Conservation (phyloP, 2,113 vertebrate genomes). For the Pyxicephalus adspersus region DNA sequence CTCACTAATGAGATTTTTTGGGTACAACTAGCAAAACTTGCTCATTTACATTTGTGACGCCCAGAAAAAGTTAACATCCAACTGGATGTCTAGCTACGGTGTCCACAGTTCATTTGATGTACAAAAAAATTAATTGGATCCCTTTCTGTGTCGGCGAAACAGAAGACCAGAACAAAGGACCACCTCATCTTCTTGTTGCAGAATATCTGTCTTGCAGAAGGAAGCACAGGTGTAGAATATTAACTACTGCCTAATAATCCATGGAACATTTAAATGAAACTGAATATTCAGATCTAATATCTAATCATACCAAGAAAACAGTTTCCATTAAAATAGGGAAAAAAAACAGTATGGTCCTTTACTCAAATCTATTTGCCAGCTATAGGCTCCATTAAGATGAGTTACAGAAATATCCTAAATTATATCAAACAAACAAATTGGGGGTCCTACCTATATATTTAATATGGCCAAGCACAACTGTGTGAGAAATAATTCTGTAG, state of each 20-base stretch:
- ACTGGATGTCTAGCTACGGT: slow-evolving; percentile 11
- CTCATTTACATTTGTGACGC: slow-evolving; percentile 53
- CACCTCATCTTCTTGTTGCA: slow-evolving; percentile 49
- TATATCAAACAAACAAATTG: too few species aligned
- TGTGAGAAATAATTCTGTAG: too few species aligned
- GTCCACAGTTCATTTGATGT: slow-evolving; percentile 54
- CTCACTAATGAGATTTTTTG: slow-evolving; percentile 52
- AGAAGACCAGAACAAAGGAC: slow-evolving; percentile 48
- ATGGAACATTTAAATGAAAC: slow-evolving; percentile 38
- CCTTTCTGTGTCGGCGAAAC: slow-evolving; percentile 39
- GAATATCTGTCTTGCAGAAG: slow-evolving; percentile 37
- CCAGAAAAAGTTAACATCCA: slow-evolving; percentile 49
- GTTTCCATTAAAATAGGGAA: slow-evolving; percentile 13
- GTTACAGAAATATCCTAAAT: not conserved
- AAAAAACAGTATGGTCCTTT: not conserved
- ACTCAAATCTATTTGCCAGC: too few species aligned
- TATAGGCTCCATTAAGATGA: not conserved
- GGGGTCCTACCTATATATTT: too few species aligned
- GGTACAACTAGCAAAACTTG: slow-evolving; percentile 50
- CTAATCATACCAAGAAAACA: slow-evolving; percentile 13
- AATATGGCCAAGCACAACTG: too few species aligned
- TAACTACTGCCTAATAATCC: slow-evolving; percentile 49
- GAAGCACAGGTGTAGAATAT: slow-evolving; percentile 23
- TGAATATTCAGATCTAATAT: slow-evolving; percentile 13
- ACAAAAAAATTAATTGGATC: slow-evolving; percentile 56